A percentile compares a stretch with the other conserved stretches of the same genome.
Conservation (phyloP, 1,140 invertebrate species). For the silkworm (Bombyx mori) region DNA sequence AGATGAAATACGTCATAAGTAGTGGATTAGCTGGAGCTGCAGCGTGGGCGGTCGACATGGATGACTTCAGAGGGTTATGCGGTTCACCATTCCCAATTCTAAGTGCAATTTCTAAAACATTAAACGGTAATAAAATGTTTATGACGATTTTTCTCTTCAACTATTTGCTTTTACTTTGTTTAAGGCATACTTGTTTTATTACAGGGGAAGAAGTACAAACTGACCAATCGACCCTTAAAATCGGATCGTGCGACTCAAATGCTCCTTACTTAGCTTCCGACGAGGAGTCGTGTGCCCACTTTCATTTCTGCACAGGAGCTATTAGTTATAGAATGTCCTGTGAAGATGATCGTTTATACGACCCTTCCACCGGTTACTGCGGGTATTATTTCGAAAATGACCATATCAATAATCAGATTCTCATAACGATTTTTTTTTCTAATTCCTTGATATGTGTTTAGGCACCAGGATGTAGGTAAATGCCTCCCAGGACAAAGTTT, state of each 20-base stretch:
- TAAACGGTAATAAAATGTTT: slow-evolving; percentile 66
- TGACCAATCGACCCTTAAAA: slow-evolving; percentile 53
- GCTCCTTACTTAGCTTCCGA: slow-evolving; percentile 72
- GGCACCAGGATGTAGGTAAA: slow-evolving; percentile 57
- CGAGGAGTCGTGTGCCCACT: slow-evolving; percentile 77
- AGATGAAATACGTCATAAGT: slow-evolving; percentile 77
- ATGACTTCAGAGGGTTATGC: slow-evolving; percentile 79
- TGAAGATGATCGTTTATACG: slow-evolving; percentile 67
- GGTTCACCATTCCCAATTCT: slow-evolving; percentile 77
- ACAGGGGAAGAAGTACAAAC: slow-evolving; percentile 42
- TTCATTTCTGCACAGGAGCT: slow-evolving; percentile 77
- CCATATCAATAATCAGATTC: background rate
- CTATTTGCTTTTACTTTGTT: background rate
- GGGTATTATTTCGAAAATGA: slow-evolving; percentile 28
- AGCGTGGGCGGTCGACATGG: slow-evolving; percentile 78
- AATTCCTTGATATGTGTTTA: slow-evolving; percentile 14
- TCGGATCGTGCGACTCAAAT: slow-evolving; percentile 65
- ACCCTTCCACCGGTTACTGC: slow-evolving; percentile 69
- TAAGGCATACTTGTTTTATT: slow-evolving; percentile 1
- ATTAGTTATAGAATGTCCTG: slow-evolving; percentile 72
- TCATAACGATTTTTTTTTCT: background rate
- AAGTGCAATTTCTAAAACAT: slow-evolving; percentile 71
- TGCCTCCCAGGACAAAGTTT: slow-evolving; percentile 61
- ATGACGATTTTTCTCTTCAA: background rate
- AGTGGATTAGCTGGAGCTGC: slow-evolving; percentile 77